Conservation (phyloP, 2,797 vertebrate genomes). For the Falco novaeseelandiae region DNA sequence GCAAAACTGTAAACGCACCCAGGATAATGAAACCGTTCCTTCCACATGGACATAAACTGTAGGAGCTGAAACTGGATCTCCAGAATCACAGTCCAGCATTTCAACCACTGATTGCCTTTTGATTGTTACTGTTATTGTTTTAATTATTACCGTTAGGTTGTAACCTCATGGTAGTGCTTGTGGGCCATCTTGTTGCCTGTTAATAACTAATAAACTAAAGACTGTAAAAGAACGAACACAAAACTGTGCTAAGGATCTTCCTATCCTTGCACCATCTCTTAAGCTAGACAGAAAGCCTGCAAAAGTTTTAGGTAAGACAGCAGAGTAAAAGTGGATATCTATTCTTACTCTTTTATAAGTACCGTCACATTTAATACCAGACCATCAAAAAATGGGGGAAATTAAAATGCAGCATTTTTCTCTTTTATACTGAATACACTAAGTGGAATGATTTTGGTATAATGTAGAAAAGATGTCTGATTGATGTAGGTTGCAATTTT, state of each 20-base stretch:
- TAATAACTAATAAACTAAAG: neutral
- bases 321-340: neutral
- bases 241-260: neutral
- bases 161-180: neutral
- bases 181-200: neutral
- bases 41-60: neutral
- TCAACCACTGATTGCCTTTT: neutral
- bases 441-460: conserved; percentile 37
- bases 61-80: neutral
- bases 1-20: rapidly evolving
- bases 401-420: conserved; percentile 32
- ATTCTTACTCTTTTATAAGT: neutral
- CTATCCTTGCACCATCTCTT: neutral
- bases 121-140: neutral
- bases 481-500: conserved; percentile 60
- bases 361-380: neutral
- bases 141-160: neutral
- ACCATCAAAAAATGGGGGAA: neutral
- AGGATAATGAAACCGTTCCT: neutral
- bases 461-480: conserved; percentile 44
- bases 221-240: neutral
- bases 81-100: neutral
- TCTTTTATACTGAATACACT: neutral
- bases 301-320: neutral
- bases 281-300: neutral